Evolutionary conservation across 2,888 invertebrate species (phyloP).

Genomic region (Microplitis deprimator): DNA sequence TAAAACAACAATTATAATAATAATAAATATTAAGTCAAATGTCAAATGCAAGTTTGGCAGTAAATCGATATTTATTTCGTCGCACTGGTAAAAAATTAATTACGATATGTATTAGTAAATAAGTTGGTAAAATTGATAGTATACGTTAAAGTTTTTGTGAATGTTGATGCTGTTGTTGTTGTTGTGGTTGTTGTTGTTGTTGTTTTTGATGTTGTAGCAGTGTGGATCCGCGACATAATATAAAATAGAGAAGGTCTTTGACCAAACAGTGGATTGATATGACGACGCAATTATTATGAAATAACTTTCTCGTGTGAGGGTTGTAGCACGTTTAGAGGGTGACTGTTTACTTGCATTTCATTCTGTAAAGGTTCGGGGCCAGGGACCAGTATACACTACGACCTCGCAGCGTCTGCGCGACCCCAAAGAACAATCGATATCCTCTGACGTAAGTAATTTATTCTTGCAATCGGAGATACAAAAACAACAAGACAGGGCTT

Average conservation of each 20-base stretch:
- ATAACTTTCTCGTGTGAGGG: conserved; percentile 31
- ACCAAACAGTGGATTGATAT: conserved; percentile 4
- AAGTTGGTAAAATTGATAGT: background rate
- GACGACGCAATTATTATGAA: conserved; percentile 27
- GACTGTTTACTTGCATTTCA: conserved; percentile 60
- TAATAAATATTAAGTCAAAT: background rate
- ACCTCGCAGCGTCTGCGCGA: conserved; percentile 61
- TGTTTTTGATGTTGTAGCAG: background rate
- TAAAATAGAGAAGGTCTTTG: conserved; percentile 12
- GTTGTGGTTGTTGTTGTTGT: background rate
- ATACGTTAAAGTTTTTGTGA: background rate
- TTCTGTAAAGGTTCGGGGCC: conserved; percentile 32
- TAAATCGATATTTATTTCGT: background rate
- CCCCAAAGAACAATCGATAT: conserved; percentile 66
- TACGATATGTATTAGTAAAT: background rate
- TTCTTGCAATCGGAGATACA: conserved; percentile 31
- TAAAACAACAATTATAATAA: background rate
- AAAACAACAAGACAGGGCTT: conserved; percentile 3
- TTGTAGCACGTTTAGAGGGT: conserved; percentile 51
- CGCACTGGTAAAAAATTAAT: background rate
- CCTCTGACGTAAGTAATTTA: conserved; percentile 60
- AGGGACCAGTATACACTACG: conserved; percentile 48
- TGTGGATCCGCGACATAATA: background rate
- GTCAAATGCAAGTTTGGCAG: background rate
- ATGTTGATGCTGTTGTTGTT: background rate